Base-by-base conservation (phyloP, 2,888 invertebrate genomes). In the Microplitis manilae region DNA sequence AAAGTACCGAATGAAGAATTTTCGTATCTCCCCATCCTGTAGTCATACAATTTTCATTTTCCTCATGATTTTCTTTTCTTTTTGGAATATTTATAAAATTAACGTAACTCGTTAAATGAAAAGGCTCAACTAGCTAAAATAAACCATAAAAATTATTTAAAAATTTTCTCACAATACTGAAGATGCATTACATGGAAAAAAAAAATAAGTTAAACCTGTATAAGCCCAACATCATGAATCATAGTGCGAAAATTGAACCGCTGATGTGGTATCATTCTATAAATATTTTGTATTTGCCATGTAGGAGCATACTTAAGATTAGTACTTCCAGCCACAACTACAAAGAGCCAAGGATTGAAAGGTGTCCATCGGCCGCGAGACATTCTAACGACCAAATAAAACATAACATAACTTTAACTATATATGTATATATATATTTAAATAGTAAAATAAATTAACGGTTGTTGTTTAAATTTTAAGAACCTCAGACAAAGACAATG, bases 401-500 rank as follows among this genome's bases (percentile, higher is more conserved):
- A 50, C 0, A 17, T 2, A 30, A 30, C 30, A 59, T 41, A 38
- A 15, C 5, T 20, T 38, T 1, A 50, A 2, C 39, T 20, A 2
- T 17, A n/a, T n/a, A n/a, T n/a, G n/a, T n/a, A n/a, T n/a, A n/a
- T n/a, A n/a, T n/a, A n/a, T n/a, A 17, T 17, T 17, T 20, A 64
- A 20, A 20, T 5, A 8, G 7, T 39, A 1, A 7, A 17, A 40
- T 13, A 59, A 59, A 59, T 39, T 9, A 13, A 6, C 20, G 15
- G 9, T 41, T 5, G 4, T 72, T 62, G 6, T 13, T 59, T n/a
- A 61, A 8, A n/a, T 8, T 38, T 40, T 38, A 4, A 59, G 30
- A 68, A 39, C 30, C 75, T 77, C 83, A 87, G 87, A 83, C 85
- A 81, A 87, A 88, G 83, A 79, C 88, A 88, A 79, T 88, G 88